Base-by-base conservation (phyloP, 2,113 vertebrate species). In the Oncorhynchus tshawytscha region DNA sequence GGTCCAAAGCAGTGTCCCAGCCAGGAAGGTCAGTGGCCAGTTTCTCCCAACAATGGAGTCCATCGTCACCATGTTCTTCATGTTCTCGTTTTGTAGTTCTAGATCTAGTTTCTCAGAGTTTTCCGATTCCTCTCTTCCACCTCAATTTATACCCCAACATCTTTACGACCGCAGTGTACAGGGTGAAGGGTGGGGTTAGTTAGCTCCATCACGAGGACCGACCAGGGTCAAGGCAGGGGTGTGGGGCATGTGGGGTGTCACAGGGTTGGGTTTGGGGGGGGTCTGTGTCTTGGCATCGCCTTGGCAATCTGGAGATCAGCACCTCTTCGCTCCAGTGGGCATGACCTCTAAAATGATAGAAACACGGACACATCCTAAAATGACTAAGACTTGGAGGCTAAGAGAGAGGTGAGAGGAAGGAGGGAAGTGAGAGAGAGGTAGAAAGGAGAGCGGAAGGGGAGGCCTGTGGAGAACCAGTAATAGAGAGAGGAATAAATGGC, bases 331-430 rank as follows among this genome's bases (percentile, higher is more conserved):
- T 92, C 84, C 90, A 89, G 75, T 80, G 82, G 88, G 90, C 92
- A 91, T 94, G 89, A 93, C 90, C 88, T 84, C 87, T 5, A 71
- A 85, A 91, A 84, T 79, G 88, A 88, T 89, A 94, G 90, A 93
- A 94, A 92, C 83, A 88, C 87, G 93, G 92, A 93, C 91, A 93
- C 92, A 92, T 91, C 85, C 79, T n/a, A 59, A 34, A 18, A 87
- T 93, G 91, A 94, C 91, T 93, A 93, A 93, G 88, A 87, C 85
- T 81, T 83, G 71, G n/a, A 62, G 8, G 59, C 2, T n/a, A 62
- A 79, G 59, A 24, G 59, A 62, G 59, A 25, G 22, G 62, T 22
- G n/a, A 25, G 62, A 64, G 62, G 62, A 11, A 22, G n/a, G 22
- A 25, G 22, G n/a, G 62, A 24, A 22, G 22, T 2, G 62, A 64